These are phyloP conservation scores for Glyptemys insculpta DNA, from an alignment of 2,797 vertebrate species.

Conservation along the genomic window DNA sequence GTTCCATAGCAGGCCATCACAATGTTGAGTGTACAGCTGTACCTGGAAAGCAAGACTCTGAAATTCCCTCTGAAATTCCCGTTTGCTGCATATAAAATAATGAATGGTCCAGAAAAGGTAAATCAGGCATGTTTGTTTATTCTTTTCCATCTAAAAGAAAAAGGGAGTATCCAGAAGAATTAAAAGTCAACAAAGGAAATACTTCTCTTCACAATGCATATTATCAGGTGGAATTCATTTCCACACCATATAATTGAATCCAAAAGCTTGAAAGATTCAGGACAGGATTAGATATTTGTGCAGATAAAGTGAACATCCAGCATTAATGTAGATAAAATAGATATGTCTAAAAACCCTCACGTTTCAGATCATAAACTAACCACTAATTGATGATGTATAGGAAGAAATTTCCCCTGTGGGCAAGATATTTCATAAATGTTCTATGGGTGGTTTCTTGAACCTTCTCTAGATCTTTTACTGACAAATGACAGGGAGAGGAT, in stretches of 20 bases:
- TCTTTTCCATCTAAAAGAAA: neutral
- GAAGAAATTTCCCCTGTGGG: neutral
- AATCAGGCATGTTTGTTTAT: neutral
- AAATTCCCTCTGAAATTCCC: too few relatives aligned
- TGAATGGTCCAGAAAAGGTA: neutral
- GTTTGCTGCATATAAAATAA: neutral
- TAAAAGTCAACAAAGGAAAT: neutral
- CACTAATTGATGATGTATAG: too few relatives aligned
- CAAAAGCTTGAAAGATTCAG: neutral
- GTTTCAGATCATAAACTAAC: too few relatives aligned
- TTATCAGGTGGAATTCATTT: neutral
- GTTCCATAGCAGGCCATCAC: too few relatives aligned
- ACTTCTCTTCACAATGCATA: neutral
- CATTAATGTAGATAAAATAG: neutral
- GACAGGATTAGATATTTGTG: neutral
- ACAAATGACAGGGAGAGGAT: neutral
- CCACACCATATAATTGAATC: neutral
- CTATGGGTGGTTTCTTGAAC: neutral
- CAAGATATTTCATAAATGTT: neutral
- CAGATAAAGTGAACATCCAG: neutral
- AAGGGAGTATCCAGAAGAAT: neutral
- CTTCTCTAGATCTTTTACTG: neutral
- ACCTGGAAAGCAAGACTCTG: too few relatives aligned
- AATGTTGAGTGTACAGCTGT: too few relatives aligned
- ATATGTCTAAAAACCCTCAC: accelerated